phyloP scores from a whole-genome alignment of 2,113 vertebrate species.

The Telmatochromis bifrenatus region DNA sequence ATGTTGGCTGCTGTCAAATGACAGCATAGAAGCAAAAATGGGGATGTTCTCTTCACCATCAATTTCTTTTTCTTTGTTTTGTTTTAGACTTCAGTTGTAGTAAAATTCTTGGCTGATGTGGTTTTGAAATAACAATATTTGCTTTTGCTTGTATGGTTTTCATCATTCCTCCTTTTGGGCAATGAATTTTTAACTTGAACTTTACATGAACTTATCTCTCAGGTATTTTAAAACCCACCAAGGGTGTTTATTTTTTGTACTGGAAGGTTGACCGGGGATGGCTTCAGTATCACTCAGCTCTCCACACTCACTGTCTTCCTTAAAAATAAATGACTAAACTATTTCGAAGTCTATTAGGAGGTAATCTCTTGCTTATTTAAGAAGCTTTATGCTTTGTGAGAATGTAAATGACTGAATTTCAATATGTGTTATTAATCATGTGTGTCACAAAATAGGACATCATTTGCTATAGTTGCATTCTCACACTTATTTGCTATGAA shows the following conservation, averaged over 20 bases:
- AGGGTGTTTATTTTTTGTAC: background rate
- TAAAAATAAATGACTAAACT: background rate
- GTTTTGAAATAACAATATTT: background rate
- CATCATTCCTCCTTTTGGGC: background rate
- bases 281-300: background rate
- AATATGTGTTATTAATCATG: background rate
- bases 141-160: background rate
- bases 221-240: background rate
- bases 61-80: background rate
- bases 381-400: background rate
- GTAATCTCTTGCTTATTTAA: background rate
- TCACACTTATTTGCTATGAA: background rate
- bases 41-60: background rate
- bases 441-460: background rate
- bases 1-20: background rate
- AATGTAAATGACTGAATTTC: background rate
- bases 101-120: background rate
- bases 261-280: background rate
- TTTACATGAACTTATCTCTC: background rate
- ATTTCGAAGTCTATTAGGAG: rapidly evolving
- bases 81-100: background rate
- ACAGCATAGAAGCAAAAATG: background rate
- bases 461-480: background rate
- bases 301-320: background rate
- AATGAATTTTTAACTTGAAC: background rate